Evolutionary conservation across 2,797 vertebrate genomes (phyloP).

Genomic region (Megalops cyprinoides): DNA sequence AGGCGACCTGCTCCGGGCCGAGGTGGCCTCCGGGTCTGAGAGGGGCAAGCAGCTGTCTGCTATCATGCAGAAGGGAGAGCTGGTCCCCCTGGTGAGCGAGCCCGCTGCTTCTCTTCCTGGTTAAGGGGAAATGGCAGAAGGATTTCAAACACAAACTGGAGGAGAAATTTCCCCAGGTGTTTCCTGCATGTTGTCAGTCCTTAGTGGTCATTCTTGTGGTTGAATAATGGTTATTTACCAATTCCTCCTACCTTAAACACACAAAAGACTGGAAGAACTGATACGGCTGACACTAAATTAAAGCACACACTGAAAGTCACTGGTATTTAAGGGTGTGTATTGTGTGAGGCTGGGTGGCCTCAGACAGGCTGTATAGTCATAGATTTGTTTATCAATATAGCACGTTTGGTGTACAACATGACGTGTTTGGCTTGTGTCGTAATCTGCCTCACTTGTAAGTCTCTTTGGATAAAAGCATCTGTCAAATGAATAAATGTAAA

Average conservation of each 20-base stretch:
- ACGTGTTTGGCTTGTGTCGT: too few species aligned
- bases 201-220: not conserved
- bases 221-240: not conserved
- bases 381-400: too few species aligned
- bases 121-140: too few species aligned
- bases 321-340: too few species aligned
- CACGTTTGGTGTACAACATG: too few species aligned
- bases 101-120: too few species aligned
- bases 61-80: slow-evolving; percentile 97
- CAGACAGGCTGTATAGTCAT: too few species aligned
- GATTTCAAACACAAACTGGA: too few species aligned
- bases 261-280: not conserved
- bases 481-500: not conserved
- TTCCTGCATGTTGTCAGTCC: not conserved
- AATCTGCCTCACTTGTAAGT: too few species aligned
- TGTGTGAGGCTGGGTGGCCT: too few species aligned
- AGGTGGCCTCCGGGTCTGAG: slow-evolving; percentile 89
- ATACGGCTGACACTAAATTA: not conserved
- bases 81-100: slow-evolving; percentile 90
- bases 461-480: too few species aligned
- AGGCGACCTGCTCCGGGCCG: slow-evolving; percentile 90
- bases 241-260: not conserved
- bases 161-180: not conserved
- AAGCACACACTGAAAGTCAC: not conserved
- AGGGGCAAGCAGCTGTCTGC: slow-evolving; percentile 90